A percentile compares a stretch with the other conserved stretches of the same genome.
Evolutionary conservation across 2,113 vertebrate species (phyloP).

Genomic region (Todiramphus chloris): DNA sequence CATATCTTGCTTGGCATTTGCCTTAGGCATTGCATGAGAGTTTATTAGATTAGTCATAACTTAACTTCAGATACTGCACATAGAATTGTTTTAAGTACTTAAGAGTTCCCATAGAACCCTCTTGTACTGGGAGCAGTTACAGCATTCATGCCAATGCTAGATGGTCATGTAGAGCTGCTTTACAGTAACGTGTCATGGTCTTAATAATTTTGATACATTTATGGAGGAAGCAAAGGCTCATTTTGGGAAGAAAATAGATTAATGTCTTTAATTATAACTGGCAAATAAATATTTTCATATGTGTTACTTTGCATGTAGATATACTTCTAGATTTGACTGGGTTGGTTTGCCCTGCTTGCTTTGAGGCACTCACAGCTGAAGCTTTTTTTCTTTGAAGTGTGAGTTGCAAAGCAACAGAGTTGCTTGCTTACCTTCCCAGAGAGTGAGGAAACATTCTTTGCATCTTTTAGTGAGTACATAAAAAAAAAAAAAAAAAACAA

Average conservation of each 20-base stretch:
- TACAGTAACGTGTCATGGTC: not conserved
- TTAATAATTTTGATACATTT: not conserved
- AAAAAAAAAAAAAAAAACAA: too few relatives aligned
- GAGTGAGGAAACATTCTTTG: not conserved
- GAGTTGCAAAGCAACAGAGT: not conserved
- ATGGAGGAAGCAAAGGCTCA: not conserved
- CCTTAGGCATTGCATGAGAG: not conserved
- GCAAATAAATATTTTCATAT: not conserved
- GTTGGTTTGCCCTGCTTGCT: not conserved
- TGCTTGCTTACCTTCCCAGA: not conserved
- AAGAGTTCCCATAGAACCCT: not conserved
- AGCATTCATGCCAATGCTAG: not conserved
- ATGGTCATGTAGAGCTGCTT: not conserved
- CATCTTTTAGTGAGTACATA: not conserved
- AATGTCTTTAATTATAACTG: not conserved
- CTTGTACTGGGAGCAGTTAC: not conserved
- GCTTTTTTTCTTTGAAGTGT: not conserved
- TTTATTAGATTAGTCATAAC: not conserved
- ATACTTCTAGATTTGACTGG: not conserved
- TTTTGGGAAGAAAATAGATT: not conserved
- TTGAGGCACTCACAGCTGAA: not conserved
- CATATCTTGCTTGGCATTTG: not conserved
- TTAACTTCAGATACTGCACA: not conserved
- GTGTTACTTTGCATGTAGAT: not conserved
- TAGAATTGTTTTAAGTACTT: not conserved